Evolutionary conservation across 2,113 vertebrate species (phyloP).

Genomic region (Acrocephalus kingi): DNA sequence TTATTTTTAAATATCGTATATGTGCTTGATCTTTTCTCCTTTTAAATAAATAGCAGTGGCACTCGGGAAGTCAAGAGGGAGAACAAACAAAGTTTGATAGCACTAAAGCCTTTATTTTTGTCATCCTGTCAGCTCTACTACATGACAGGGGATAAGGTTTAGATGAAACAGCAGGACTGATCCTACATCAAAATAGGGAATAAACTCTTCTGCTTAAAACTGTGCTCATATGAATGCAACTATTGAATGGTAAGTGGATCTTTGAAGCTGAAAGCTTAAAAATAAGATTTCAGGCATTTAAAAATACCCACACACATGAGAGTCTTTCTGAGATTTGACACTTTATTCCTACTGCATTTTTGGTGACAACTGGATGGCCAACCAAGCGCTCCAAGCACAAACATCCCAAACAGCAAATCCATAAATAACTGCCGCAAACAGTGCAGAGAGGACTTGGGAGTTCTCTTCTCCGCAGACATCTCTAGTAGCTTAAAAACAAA

Average conservation of each 20-base stretch:
- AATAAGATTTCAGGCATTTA: neutral
- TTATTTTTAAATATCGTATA: neutral
- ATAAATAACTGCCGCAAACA: neutral
- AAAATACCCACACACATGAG: fast-evolving
- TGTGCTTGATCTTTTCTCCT: neutral
- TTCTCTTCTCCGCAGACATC: neutral
- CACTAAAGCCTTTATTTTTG: neutral
- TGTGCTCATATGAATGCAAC: neutral
- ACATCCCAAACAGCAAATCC: neutral
- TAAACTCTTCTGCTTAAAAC: neutral
- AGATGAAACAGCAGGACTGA: neutral
- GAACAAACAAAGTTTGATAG: neutral
- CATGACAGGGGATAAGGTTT: neutral
- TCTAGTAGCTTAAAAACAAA: neutral
- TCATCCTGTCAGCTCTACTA: neutral
- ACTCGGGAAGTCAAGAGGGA: neutral
- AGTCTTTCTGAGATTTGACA: neutral
- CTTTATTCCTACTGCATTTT: neutral
- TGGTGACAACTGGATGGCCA: neutral
- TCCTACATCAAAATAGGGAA: slow-evolving; percentile 12
- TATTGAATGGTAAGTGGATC: neutral
- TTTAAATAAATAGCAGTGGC: neutral
- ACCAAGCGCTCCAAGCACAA: neutral
- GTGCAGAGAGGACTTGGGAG: neutral
- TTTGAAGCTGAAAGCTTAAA: neutral